Base-by-base conservation (phyloP, 2,888 invertebrate genomes). In the Pycnomerus fuliginosus region DNA sequence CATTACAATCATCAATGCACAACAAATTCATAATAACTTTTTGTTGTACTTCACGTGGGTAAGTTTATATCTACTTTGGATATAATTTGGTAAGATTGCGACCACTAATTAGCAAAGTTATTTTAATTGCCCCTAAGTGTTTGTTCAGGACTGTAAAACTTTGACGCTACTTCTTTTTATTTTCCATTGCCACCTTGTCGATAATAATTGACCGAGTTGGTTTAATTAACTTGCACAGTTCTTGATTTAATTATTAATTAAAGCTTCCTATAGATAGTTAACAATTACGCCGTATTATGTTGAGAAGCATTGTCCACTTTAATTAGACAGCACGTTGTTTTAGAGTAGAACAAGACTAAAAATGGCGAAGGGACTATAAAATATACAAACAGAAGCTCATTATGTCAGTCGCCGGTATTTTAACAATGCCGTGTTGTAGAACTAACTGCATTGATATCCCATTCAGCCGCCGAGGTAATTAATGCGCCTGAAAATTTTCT, bases 351-450 rank as follows among this genome's bases (percentile, higher is more conserved):
- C 64, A 61, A 62, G 62, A 55, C 65, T 65, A 68, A 67, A 68
- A 69, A 68, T 66, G 66, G 65, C 65, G 62, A 64, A 60, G 61
- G 59, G 63, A 56, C 65, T 62, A 66, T 67, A 68, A 68, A 69
- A 68, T 68, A 67, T 64, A 68, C 66, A 64, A 65, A 61, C 67
- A 65, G 64, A 60, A 59, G 62, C 68, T 69, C 68, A 69, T 69
- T 69, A 69, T 65, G 64, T 64, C 63, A 61, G 60, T 53, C 55
- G 56, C 48, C 55, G 64, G 63, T 59, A 64, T 66, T 67, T 66
- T 68, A 67, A 69, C 69, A 69, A 69, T 67, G 68, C 60, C 53
- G 54, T 58, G 56, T 55, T 55, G 49, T 56, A 48, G 50, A 50
- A 52, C 54, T 57, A 61, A 61, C 62, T 56, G 59, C 63, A 62